Percentiles rank a stretch among this genome's conserved stretches.
Evolutionary conservation across 2,888 invertebrate species (phyloP).

Genomic region (Macropis europaea): DNA sequence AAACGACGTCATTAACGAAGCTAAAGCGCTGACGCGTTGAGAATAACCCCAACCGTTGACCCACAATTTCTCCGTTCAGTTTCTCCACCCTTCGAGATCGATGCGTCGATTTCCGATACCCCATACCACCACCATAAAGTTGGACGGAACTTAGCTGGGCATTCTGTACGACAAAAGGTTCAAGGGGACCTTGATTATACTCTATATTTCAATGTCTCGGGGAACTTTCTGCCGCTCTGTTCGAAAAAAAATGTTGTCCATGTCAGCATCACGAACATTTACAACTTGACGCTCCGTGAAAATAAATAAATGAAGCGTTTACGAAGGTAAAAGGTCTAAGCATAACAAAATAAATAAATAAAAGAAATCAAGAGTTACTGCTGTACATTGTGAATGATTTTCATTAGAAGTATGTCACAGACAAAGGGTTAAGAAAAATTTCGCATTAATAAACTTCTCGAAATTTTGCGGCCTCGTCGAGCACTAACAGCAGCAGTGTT

Average conservation of each 20-base stretch:
- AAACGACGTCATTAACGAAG: slow-evolving; percentile 75
- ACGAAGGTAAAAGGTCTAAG: no score
- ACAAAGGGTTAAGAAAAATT: no score
- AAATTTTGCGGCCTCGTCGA: no score
- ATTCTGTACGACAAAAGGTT: slow-evolving; percentile 35
- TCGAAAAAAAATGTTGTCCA: background rate
- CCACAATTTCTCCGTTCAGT: slow-evolving; percentile 59
- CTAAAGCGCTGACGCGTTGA: slow-evolving; percentile 74
- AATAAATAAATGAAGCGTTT: no score
- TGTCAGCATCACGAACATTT: background rate
- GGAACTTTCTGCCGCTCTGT: background rate
- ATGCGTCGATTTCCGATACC: slow-evolving; percentile 72
- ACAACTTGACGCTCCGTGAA: no score
- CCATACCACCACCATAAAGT: slow-evolving; percentile 58
- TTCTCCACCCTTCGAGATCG: slow-evolving; percentile 65
- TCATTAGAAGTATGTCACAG: no score
- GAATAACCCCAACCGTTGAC: slow-evolving; percentile 68
- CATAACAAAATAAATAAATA: no score
- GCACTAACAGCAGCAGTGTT: no score
- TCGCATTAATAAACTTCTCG: no score
- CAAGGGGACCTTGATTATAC: slow-evolving; percentile 44
- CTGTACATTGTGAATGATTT: no score
- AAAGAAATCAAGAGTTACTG: no score
- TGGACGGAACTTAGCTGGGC: slow-evolving; percentile 50
- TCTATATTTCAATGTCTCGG: slow-evolving; percentile 39